Base-by-base conservation (phyloP, 1,140 invertebrate genomes). In the Dufourea novaeangliae region DNA sequence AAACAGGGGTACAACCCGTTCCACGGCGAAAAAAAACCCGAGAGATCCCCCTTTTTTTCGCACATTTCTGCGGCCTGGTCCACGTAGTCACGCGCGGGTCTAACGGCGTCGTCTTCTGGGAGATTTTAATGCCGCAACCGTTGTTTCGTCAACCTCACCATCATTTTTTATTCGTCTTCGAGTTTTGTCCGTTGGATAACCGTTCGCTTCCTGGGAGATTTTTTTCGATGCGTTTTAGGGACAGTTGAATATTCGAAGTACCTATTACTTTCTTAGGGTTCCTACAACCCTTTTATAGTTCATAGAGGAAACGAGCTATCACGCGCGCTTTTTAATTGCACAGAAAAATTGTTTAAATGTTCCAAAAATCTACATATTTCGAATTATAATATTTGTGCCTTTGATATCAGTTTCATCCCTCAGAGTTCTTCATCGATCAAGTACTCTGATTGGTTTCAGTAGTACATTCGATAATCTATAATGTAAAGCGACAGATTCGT, bases 51-150 rank as follows among this genome's bases (percentile, higher is more conserved):
- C 39, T 68, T 84, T 79, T 78, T 81, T 78, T 63, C 61, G 62
- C 50, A 54, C 69, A 70, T 77, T 80, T 82, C 77, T 32, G 41
- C 68, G 64, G 59, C 59, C 46, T 63, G 39, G 75, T 20, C 52
- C 70, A 73, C 74, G 80, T 74, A 8, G 20, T 72, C 68, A 25
- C 66, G 78, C 73, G 79, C 52, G 50, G n/a, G n/a, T 41, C 73
- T 87, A 89, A 89, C 87, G 87, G 82, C 82, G 78, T 84, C 67
- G 44, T 78, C 86, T 88, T 86, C 72, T 85, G 80, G 76, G 71
- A 84, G 83, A 82, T 76, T 86, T 78, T 59, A 69, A 68, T 79
- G 71, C 64, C 25, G 27, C 27, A 66, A 6, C 20, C 59, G 39
- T 59, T 59, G 56, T 68, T 64, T 69, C 27, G 41, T 22, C 0